phyloP scores from a whole-genome alignment of 2,797 vertebrate genomes.

The Picus viridis region DNA sequence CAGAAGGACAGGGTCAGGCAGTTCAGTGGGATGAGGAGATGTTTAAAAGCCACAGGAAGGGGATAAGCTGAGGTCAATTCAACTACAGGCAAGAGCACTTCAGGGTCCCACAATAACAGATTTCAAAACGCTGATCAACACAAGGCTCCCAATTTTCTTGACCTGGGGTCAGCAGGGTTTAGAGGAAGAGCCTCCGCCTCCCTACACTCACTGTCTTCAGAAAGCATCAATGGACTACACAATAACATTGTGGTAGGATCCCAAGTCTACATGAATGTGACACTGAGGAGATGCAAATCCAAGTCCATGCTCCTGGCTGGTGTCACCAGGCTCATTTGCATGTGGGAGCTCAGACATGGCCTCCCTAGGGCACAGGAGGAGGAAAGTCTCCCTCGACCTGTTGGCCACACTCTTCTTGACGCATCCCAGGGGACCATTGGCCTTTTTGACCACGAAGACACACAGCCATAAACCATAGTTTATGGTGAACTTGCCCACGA shows the following conservation, averaged over 20 bases:
- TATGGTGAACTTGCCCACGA: too few relatives aligned
- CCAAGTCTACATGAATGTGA: fast-evolving
- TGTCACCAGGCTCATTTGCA: too few relatives aligned
- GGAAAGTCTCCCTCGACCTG: too few relatives aligned
- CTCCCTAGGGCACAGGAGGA: too few relatives aligned
- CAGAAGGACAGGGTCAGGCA: not conserved
- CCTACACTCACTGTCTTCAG: fast-evolving
- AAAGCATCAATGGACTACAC: not conserved
- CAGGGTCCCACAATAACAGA: fast-evolving
- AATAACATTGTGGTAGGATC: fast-evolving
- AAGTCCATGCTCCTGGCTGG: too few relatives aligned
- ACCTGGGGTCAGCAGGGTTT: fast-evolving
- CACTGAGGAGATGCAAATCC: not conserved
- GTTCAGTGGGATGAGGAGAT: not conserved
- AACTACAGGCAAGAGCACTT: fast-evolving
- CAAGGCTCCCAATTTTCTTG: not conserved
- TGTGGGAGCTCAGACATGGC: too few relatives aligned
- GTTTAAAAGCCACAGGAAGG: not conserved
- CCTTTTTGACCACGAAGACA: too few relatives aligned
- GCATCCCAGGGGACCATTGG: too few relatives aligned
- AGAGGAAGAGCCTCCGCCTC: not conserved
- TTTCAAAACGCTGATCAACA: not conserved
- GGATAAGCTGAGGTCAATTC: not conserved
- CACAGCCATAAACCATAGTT: too few relatives aligned
- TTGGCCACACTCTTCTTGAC: too few relatives aligned